Base-by-base conservation (phyloP, 37 sponge, comb jelly and placozoan species). In the Theonella swinhoei region DNA sequence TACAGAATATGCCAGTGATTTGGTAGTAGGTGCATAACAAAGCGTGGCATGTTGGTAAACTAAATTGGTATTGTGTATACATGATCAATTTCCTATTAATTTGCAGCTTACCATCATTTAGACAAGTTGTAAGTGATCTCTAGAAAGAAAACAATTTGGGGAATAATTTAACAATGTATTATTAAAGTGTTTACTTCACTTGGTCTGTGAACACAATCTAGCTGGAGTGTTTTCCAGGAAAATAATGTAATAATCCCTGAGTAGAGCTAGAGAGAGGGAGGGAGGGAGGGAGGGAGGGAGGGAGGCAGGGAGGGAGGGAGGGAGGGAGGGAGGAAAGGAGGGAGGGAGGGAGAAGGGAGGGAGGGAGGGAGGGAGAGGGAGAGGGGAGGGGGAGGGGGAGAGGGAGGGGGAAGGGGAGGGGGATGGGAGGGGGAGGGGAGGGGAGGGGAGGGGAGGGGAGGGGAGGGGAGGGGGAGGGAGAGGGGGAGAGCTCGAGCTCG, bases 121-220 rank as follows among this genome's bases (percentile, higher is more conserved):
- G 33, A 39, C 83, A 83, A 22, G 83, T 83, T 23, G 67, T 40
- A 32, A 83, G 39, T 23, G 67, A n/a, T 37, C 37, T 0, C 83
- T 83, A 67, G 40, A 64, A 26, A 26, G 37, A 42, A 7, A 28
- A 20, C 1, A 72, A 39, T 47, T 30, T 66, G 60, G 41, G 30
- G 3, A 42, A 35, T 32, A 3, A 42, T 42, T 38, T n/a, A 64
- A 69, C 20, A 22, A 80, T 33, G 3, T 5, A 9, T 23, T 1
- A 78, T n/a, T n/a, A 65, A 31, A 64, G 28, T 39, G 23, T 39
- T 28, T 68, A 88, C 88, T 77, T 88, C 88, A 54, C 41, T 67
- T 0, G 82, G 82, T 58, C 88, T 75, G 39, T 82, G 77, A 28
- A 82, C 77, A 70, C 89, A 88, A 64, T 88, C 83, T 30, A 88